A percentile compares a stretch with the other conserved stretches of the same genome.
These are phyloP conservation scores for Tyrannus savana DNA, from an alignment of 2,113 vertebrate genomes.

Conservation along the genomic window DNA sequence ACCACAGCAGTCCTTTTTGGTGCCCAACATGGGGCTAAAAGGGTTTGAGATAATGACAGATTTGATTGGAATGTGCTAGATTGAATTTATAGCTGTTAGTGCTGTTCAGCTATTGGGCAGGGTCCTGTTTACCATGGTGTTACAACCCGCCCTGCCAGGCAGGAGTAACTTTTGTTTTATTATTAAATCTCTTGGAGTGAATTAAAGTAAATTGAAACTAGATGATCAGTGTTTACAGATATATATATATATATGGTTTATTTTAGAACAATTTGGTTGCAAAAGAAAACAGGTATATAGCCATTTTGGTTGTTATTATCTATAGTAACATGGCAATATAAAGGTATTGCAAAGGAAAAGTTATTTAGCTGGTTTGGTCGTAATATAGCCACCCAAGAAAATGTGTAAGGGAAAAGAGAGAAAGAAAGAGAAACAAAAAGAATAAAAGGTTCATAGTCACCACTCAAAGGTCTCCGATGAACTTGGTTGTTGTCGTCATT, in stretches of 20 bases:
- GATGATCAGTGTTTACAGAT: neutral
- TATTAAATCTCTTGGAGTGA: too few species aligned
- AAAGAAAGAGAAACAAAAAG: too few species aligned
- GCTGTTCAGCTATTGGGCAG: neutral
- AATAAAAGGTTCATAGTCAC: too few species aligned
- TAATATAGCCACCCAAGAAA: too few species aligned
- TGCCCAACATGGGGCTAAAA: accelerated
- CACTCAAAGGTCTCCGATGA: too few species aligned
- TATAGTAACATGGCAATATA: neutral
- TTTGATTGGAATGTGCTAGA: neutral
- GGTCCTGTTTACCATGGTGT: neutral
- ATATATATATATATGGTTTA: neutral
- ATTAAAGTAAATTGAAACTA: too few species aligned
- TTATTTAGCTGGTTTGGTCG: too few species aligned
- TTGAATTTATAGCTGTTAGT: neutral
- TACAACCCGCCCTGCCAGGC: too few species aligned
- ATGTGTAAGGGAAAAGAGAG: too few species aligned
- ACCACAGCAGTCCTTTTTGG: neutral
- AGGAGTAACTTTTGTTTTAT: too few species aligned
- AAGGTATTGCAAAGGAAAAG: neutral
- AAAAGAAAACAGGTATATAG: neutral
- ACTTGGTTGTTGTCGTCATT: too few species aligned
- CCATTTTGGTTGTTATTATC: neutral
- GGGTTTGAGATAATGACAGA: neutral
- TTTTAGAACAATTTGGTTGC: neutral